A percentile compares a stretch with the other conserved stretches of the same genome.
phyloP scores from a whole-genome alignment of 2,888 invertebrate species.

The Temnothorax unifasciatus region DNA sequence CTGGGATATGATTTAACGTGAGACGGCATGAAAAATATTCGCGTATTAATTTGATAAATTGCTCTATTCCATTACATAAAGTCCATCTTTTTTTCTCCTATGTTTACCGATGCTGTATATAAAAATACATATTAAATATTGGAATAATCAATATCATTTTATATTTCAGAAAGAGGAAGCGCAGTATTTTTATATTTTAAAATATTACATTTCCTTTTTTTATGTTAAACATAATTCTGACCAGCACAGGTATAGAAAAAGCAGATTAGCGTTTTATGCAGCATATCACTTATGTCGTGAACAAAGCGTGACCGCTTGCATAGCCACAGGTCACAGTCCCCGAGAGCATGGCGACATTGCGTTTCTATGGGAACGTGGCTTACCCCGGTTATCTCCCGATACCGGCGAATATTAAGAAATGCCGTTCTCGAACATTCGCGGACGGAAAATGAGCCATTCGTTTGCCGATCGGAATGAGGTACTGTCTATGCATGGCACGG shows the following conservation, averaged over 20 bases:
- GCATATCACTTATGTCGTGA: background rate
- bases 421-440: constrained; percentile 80
- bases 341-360: constrained; percentile 62
- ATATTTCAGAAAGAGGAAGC: background rate
- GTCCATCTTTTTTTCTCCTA: background rate
- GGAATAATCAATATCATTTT: background rate
- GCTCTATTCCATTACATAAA: background rate
- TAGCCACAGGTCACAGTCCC: constrained; percentile 23
- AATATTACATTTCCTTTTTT: background rate
- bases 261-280: background rate
- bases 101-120: background rate
- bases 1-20: background rate
- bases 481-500: constrained; percentile 86
- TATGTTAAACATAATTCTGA: constrained; percentile 1
- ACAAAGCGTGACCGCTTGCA: background rate
- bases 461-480: constrained; percentile 81
- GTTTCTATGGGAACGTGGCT: constrained; percentile 81
- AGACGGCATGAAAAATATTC: background rate
- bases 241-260: background rate
- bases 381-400: constrained; percentile 74
- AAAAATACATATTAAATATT: background rate
- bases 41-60: background rate
- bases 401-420: constrained; percentile 85
- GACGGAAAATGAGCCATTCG: constrained; percentile 83
- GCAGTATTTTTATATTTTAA: background rate